A percentile compares a stretch with the other conserved stretches of the same genome.
Evolutionary conservation across 2,797 vertebrate genomes (phyloP).

Genomic region (Malacoraja senta): DNA sequence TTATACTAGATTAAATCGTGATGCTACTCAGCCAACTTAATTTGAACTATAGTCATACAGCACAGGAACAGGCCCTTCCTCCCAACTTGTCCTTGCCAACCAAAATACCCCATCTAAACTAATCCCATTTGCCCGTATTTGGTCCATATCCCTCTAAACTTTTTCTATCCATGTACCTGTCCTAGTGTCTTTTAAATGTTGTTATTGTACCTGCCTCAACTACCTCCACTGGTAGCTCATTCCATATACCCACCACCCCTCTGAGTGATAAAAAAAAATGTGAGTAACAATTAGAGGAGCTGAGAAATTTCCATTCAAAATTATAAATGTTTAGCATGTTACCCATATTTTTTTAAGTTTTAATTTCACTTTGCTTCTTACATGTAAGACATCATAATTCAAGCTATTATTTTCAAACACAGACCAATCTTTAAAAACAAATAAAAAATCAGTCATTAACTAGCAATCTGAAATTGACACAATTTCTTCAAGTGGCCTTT

Average conservation of each 20-base stretch:
- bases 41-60: neutral
- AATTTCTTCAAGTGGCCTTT: neutral
- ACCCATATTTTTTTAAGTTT: neutral
- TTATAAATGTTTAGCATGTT: neutral
- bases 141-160: too few species aligned
- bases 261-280: too few species aligned
- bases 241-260: too few species aligned
- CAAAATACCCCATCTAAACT: too few species aligned
- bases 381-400: neutral
- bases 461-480: neutral
- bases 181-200: too few species aligned
- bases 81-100: too few species aligned
- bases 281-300: neutral
- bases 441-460: neutral
- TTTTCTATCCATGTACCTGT: too few species aligned
- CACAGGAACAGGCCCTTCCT: too few species aligned
- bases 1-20: neutral
- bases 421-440: neutral
- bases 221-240: too few species aligned
- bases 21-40: neutral
- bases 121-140: too few species aligned
- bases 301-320: neutral
- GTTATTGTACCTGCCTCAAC: too few species aligned
- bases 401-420: neutral
- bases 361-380: neutral